These are phyloP conservation scores for Tyto alba DNA, from an alignment of 2,113 vertebrate genomes.

Conservation along the genomic window DNA sequence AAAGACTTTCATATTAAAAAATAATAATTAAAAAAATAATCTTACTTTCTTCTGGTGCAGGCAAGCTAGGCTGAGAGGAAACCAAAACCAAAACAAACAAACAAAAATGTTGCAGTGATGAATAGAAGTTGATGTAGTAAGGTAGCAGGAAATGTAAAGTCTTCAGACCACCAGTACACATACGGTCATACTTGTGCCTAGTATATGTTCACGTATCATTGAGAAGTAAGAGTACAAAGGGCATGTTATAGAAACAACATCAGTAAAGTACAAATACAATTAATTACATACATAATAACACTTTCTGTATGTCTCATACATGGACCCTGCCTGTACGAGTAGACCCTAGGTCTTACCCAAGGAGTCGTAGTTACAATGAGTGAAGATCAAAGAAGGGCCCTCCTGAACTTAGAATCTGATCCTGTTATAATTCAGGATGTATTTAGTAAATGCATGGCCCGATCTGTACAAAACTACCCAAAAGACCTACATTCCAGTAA, in stretches of 20 bases:
- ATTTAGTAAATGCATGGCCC: background rate
- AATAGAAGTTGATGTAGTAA: background rate
- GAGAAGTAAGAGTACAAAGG: background rate
- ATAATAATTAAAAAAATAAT: background rate
- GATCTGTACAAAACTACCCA: background rate
- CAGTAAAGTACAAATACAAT: background rate
- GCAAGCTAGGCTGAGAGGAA: background rate
- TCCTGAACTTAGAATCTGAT: background rate
- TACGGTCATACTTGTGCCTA: background rate
- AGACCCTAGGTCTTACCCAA: background rate
- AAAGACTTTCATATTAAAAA: background rate
- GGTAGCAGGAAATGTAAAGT: background rate
- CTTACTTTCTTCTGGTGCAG: background rate
- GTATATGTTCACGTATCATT: accelerated
- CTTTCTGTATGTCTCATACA: background rate
- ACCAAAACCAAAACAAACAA: background rate
- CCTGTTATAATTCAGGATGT: background rate
- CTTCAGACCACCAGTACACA: background rate
- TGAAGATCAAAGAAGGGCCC: background rate
- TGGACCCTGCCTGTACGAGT: background rate
- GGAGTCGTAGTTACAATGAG: background rate
- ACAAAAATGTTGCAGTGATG: background rate
- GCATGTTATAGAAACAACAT: background rate
- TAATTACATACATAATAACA: background rate
- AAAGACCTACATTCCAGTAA: background rate